Evolutionary conservation across 2,797 vertebrate species (phyloP), one percentile per base, ranked within the genome.

Genomic region (Notolabrus celidotus): DNA sequence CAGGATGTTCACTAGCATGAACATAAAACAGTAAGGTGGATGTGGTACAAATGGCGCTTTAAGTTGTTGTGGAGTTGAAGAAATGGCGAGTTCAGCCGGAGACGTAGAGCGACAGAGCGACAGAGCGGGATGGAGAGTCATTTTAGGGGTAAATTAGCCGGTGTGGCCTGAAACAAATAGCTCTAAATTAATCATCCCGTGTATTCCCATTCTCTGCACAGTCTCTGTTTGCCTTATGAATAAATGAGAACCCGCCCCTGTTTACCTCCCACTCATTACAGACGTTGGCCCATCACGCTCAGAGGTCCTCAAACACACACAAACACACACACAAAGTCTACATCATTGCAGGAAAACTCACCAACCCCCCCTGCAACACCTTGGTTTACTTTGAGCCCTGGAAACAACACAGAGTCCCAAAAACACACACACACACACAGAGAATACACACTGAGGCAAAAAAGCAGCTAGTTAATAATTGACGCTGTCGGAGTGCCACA

Each of bases 181-280:
- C 76, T 88, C 76, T 95, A 88, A 96, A 96, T 97, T 95, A 97
- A 95, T 96, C 92, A 97, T 95, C 81, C 65, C 86, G 89, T 81
- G 92, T 93, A 93, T 95, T 94, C 90, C 87, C 77, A 88, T 86
- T 79, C 82, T 89, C 89, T 66, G 85, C 90, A 90, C 90, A 74
- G 85, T 86, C 89, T 88, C 82, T 94, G 84, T 95, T 93, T 94
- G 89, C 88, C 92, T 95, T 90, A 96, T 97, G 90, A 97, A 97
- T 97, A 96, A 96, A 93, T 94, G 83, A 97, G 78, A 73, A 86
- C 71, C 25, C 5, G 41, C 74, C 85, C 89, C 90, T 94, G 93
- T 96, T 94, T 95, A 93, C 90, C 92, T 79, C 41, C 88, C 79
- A 79, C 86, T 93, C 88, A 88, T 93, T 93, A 91, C 82, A 82